Base-by-base conservation (phyloP, 2,113 vertebrate species). In the human (Homo sapiens) region DNA sequence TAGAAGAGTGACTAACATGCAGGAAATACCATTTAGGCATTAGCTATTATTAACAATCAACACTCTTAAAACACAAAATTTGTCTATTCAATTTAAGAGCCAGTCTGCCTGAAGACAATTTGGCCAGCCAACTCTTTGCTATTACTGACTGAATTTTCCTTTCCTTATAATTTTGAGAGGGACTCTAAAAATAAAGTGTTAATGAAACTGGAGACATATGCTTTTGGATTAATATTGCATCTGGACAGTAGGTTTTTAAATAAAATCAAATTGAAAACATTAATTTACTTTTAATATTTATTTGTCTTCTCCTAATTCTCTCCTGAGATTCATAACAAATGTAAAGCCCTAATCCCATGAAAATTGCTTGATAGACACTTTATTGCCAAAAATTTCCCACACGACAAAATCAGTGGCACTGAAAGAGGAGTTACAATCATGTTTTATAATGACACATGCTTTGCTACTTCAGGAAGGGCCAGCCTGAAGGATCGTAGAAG, bases 381-480 rank as follows among this genome's bases (percentile, higher is more conserved):
- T 95, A 30, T 84, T 97, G 59, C 59, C 78, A 85, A 89, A 78
- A 93, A 94, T 89, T 90, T 94, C 8, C 52, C 66, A 94, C 52
- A 85, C 80, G 40, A 72, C 61, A 89, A 91, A 95, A 84, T 59
- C 38, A 57, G 32, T 95, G 82, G 43, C 61, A 57, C 32, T 32
- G 35, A 93, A 87, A 92, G 55, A 70, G 5, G 13, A 89, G 66
- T 78, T 52, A 8, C 7, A 57, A 25, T 22, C 8, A 2, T 75
- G 45, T 30, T 96, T 97, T 75, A 93, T 50, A 86, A 91, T 45
- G 73, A 66, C 50, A 64, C 5, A 3, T 13, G 9, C 0, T 83
- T 80, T 64, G 16, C 27, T 95, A 11, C 9, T 40, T 73, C 76
- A 38, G 55, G 82, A 30, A 87, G 43, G 40, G 66, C 3, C 13